These are phyloP conservation scores for Galerucella calmariensis DNA, from an alignment of 2,888 invertebrate genomes.

Conservation along the genomic window DNA sequence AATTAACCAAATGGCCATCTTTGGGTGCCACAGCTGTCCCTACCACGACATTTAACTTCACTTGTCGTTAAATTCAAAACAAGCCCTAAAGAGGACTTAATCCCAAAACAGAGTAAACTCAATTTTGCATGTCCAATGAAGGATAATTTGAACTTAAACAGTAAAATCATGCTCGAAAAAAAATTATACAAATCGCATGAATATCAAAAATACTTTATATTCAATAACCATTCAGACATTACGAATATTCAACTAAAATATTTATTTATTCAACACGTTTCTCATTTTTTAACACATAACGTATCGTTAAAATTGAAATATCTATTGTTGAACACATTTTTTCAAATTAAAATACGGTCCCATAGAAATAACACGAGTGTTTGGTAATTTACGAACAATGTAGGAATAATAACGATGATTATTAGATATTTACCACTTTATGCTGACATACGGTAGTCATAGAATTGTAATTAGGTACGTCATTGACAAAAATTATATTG, in stretches of 20 bases:
- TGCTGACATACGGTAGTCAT: background rate
- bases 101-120: too few species aligned
- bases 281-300: background rate
- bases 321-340: slow-evolving; percentile 1
- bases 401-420: background rate
- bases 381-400: slow-evolving; percentile 2
- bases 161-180: too few species aligned
- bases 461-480: background rate
- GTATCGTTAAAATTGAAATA: slow-evolving; percentile 2
- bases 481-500: slow-evolving; percentile 10
- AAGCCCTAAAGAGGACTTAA: too few species aligned
- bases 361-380: background rate
- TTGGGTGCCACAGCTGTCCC: too few species aligned
- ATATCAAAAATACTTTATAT: too few species aligned
- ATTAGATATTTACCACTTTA: slow-evolving; percentile 2
- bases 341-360: background rate
- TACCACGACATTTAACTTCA: too few species aligned
- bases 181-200: too few species aligned
- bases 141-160: too few species aligned
- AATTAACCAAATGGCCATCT: too few species aligned
- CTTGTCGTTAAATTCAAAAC: too few species aligned
- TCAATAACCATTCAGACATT: too few species aligned
- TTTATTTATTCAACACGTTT: slow-evolving; percentile 1
- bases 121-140: too few species aligned
- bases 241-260: background rate